Base-by-base conservation (phyloP, 2,888 invertebrate genomes). In the Temnothorax ravouxi region DNA sequence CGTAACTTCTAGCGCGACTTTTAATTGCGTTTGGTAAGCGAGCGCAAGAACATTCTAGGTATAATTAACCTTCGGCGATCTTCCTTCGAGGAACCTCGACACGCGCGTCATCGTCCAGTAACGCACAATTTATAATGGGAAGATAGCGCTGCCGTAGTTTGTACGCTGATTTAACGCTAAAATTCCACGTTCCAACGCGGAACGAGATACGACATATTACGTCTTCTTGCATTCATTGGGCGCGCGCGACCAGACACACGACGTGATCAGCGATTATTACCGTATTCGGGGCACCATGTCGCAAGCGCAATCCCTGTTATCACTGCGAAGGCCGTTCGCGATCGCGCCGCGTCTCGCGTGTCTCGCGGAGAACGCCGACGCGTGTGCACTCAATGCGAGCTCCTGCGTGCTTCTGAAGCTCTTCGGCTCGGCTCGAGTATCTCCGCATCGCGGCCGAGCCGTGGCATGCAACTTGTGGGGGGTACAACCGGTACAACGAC, bases 341-440 rank as follows among this genome's bases (percentile, higher is more conserved):
- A n/a, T 72, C 47, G 52, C 56, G 44, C n/a, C 54, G 41, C 44
- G 64, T 76, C 64, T 64, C 52, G 64, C 77, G 41, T 41, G 56
- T 77, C 21, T 34, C 59, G 54, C 69, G 21, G 50, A 29, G 38
- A 61, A 61, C 75, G 61, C 47, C 61, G 47, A 29, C 61, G 62
- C 66, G 66, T 62, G 64, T 50, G 59, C 79, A 59, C 79, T 72
- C 79, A 25, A 71, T 64, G 54, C 80, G 80, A 72, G 71, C 29
- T 84, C 38, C 50, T 80, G 69, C 62, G n/a, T 44, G 80, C 64
- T 71, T 84, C 84, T 84, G 84, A 62, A 11, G 66, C 54, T 71
- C 72, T 80, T 80, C 79, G 79, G 79, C 72, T 80, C 25, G 79
- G 38, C 47, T 80, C 79, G 79, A 80, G 59, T 50, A 80, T 80